A percentile compares a stretch with the other conserved stretches of the same genome.
Conservation (phyloP, 2,113 vertebrate genomes). For the Phrynosoma platyrhinos region DNA sequence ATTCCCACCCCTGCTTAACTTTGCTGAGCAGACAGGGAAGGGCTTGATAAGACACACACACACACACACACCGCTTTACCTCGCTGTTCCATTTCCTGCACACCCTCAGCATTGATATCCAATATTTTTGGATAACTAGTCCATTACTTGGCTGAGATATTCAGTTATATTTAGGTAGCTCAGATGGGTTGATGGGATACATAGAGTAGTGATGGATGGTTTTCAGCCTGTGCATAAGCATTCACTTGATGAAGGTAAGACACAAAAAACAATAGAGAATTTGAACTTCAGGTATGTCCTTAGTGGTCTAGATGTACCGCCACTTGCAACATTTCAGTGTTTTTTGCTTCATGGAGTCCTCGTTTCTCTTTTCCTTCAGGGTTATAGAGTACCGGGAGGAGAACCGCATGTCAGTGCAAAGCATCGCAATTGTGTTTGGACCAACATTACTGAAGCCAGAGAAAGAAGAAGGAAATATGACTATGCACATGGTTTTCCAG, state of each 20-base stretch:
- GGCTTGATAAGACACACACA: no score
- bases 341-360: not conserved
- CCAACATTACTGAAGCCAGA: constrained; percentile 91
- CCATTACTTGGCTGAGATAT: not conserved
- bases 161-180: not conserved
- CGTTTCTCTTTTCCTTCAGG: constrained; percentile 62
- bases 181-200: not conserved
- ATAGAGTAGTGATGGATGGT: not conserved
- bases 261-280: not conserved
- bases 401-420: constrained; percentile 95
- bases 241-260: not conserved
- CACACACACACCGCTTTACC: no score
- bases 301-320: not conserved
- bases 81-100: not conserved
- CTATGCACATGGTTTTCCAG: constrained; percentile 95
- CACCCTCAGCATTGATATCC: not conserved
- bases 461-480: constrained; percentile 85
- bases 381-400: constrained; percentile 85
- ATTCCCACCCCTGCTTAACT: no score
- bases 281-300: not conserved
- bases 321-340: not conserved
- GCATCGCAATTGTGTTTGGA: constrained; percentile 93
- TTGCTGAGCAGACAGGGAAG: no score
- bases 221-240: not conserved
- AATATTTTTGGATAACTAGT: not conserved